Conservation (phyloP, 2,797 vertebrate genomes). For the Sphenodon punctatus region DNA sequence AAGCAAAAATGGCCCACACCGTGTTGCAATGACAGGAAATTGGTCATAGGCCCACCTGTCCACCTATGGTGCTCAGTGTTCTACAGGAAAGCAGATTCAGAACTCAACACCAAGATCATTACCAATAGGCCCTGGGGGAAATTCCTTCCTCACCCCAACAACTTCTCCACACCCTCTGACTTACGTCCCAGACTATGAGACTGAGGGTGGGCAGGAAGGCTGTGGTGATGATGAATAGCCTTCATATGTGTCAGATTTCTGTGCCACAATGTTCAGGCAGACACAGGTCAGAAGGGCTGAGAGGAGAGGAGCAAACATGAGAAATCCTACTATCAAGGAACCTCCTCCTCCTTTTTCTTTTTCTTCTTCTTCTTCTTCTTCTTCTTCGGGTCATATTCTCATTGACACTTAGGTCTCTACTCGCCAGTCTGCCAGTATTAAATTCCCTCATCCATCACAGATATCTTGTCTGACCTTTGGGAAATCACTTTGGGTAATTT, state of each 20-base stretch:
- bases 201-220: neutral
- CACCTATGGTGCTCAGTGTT: neutral
- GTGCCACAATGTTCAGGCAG: neutral
- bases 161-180: neutral
- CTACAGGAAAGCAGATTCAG: neutral
- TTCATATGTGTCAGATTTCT: neutral
- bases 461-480: no score
- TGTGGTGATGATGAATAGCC: neutral
- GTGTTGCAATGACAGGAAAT: neutral
- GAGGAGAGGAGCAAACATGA: neutral
- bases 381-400: neutral
- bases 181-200: neutral
- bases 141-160: neutral
- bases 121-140: neutral
- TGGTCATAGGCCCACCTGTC: neutral
- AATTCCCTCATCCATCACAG: no score
- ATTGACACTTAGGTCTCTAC: no score
- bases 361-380: neutral
- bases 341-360: neutral
- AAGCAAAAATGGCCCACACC: neutral
- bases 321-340: neutral
- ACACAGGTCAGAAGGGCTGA: accelerated
- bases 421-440: no score
- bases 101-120: neutral
- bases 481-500: no score